Conservation (phyloP, 2,113 vertebrate species). For the pig (Sus scrofa) region T2T-Sscrofa CM000812.6:74789501-74790000, state of each 20-base stretch:
- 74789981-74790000: neutral
- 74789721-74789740: neutral
- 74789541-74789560: neutral
- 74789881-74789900: neutral
- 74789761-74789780: neutral
- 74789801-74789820: neutral
- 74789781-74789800: neutral
- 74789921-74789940: slow-evolving; percentile 26
- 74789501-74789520: no score
- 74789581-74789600: neutral
- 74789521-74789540: no score
- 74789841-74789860: neutral
- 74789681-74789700: neutral
- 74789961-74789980: neutral
- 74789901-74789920: neutral
- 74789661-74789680: neutral
- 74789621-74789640: neutral
- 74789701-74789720: neutral
- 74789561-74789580: neutral
- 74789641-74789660: neutral
- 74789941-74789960: neutral
- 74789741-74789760: neutral
- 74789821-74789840: neutral
- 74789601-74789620: neutral
- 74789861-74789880: neutral